Evolutionary conservation across 2,888 invertebrate species (phyloP).

Genomic region (Conops quadrifasciatus): DNA sequence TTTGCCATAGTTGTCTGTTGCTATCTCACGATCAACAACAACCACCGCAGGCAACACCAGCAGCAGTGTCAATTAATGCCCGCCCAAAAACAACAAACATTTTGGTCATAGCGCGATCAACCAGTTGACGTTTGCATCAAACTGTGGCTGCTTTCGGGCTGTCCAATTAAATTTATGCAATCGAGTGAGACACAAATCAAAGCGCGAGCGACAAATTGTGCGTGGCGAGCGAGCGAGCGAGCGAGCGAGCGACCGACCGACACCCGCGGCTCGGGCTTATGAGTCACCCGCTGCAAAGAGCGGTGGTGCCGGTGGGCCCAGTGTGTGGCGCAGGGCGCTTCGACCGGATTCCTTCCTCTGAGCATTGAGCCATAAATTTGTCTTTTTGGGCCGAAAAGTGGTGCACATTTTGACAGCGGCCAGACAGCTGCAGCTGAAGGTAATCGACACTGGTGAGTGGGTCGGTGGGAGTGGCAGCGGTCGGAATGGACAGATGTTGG

Average conservation of each 20-base stretch:
- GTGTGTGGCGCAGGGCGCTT: background rate
- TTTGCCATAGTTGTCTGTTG: background rate
- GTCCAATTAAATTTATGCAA: conserved; percentile 23
- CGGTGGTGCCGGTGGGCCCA: background rate
- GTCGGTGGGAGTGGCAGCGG: background rate
- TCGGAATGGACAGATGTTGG: no score
- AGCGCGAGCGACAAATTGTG: conserved; percentile 26
- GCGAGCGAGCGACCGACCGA: background rate
- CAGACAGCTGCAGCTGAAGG: conserved; percentile 8
- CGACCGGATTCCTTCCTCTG: background rate
- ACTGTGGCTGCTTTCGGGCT: background rate
- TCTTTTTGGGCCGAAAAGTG: background rate
- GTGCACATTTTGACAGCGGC: conserved; percentile 17
- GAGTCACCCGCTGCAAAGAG: conserved; percentile 10
- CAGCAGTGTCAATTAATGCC: no score
- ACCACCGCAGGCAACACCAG: background rate
- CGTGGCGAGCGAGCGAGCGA: conserved; percentile 17
- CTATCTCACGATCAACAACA: no score
- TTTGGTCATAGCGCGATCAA: background rate
- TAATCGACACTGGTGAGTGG: background rate
- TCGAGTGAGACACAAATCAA: conserved; percentile 19
- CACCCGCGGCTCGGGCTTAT: background rate
- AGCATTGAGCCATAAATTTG: background rate
- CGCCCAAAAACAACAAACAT: background rate
- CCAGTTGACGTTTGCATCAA: background rate